Conservation (phyloP, 1,140 invertebrate species). For the Chelonus insularis region DNA sequence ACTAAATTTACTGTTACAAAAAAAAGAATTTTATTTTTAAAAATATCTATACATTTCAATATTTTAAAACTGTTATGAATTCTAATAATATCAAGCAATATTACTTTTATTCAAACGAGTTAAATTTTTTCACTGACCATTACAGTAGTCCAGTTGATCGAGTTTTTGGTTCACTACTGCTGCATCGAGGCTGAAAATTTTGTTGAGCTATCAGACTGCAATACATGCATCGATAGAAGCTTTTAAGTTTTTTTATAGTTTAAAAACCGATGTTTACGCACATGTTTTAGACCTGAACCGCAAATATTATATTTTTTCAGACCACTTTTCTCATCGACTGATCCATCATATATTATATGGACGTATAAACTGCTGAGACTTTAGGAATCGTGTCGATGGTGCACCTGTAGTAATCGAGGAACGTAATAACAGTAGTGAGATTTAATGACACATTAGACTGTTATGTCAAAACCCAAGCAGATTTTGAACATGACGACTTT, state of each 20-base stretch:
- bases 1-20: too few species aligned
- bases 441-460: background rate
- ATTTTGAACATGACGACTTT: background rate
- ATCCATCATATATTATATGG: background rate
- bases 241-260: slow-evolving; percentile 12
- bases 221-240: slow-evolving; percentile 13
- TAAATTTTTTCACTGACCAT: background rate
- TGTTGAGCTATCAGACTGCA: background rate
- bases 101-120: too few species aligned
- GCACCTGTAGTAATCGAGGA: slow-evolving; percentile 1
- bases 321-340: background rate
- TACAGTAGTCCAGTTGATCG: background rate
- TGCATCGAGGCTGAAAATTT: background rate
- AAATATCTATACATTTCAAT: too few species aligned
- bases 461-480: background rate
- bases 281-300: slow-evolving; percentile 13
- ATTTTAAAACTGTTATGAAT: too few species aligned
- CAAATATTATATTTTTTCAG: background rate
- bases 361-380: background rate
- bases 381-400: too few species aligned
- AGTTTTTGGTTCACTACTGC: background rate
- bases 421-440: slow-evolving; percentile 12
- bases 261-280: background rate
- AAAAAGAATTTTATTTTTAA: too few species aligned
- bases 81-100: too few species aligned